Evolutionary conservation across 2,113 vertebrate species (phyloP).

Genomic region (Spilogale gracilis): DNA sequence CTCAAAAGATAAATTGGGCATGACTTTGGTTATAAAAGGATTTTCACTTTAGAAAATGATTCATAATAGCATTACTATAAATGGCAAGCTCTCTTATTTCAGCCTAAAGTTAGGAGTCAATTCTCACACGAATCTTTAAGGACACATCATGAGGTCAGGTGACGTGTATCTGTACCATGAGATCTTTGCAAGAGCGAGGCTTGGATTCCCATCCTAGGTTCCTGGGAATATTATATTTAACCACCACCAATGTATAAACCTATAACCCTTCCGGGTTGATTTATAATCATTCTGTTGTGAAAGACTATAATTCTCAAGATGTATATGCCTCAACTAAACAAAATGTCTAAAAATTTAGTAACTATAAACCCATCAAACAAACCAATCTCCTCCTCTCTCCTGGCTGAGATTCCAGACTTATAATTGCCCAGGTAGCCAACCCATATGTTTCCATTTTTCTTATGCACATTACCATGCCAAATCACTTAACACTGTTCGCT

Average conservation of each 20-base stretch:
- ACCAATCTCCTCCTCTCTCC: slow-evolving; percentile 7
- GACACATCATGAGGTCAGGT: slow-evolving; percentile 49
- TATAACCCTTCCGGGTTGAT: neutral
- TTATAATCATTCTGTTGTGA: slow-evolving; percentile 35
- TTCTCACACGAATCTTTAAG: slow-evolving; percentile 69
- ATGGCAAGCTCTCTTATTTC: slow-evolving; percentile 60
- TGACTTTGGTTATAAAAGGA: slow-evolving; percentile 64
- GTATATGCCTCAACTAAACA: slow-evolving; percentile 45
- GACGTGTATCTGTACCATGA: slow-evolving; percentile 22
- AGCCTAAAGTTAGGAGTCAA: slow-evolving; percentile 65
- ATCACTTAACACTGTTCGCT: slow-evolving; percentile 61
- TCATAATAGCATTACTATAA: slow-evolving; percentile 67
- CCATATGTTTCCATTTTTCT: slow-evolving; percentile 40
- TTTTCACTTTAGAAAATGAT: slow-evolving; percentile 72
- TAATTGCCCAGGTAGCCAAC: neutral
- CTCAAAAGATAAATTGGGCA: slow-evolving; percentile 68
- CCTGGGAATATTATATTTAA: slow-evolving; percentile 36
- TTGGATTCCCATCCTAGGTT: slow-evolving; percentile 15
- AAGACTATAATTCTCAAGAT: slow-evolving; percentile 48
- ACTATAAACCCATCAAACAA: neutral
- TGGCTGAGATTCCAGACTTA: slow-evolving; percentile 7
- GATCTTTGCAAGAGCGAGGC: slow-evolving; percentile 53
- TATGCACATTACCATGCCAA: neutral
- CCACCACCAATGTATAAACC: slow-evolving; percentile 12
- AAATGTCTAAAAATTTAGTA: slow-evolving; percentile 18